These are phyloP conservation scores for Drosophila nigricruria DNA, from an alignment of 2,888 invertebrate species.

Conservation along the genomic window DNA sequence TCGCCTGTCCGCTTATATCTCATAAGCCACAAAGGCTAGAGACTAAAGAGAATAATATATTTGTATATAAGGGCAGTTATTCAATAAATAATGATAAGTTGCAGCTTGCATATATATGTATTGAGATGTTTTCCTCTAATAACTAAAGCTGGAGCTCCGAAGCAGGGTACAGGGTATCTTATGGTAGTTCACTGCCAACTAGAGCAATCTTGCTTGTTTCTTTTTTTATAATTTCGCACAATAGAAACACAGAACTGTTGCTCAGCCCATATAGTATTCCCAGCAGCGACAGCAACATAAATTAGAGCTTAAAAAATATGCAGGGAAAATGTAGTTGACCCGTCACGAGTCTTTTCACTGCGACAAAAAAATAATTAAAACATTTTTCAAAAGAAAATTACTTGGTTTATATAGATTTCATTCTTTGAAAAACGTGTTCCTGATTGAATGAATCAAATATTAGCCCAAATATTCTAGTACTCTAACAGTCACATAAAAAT, in stretches of 20 bases:
- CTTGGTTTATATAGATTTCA: not conserved
- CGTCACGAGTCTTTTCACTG: not conserved
- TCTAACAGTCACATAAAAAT: constrained; percentile 14
- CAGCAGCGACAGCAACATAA: constrained; percentile 65
- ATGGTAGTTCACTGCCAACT: not conserved
- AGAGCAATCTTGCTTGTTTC: constrained; percentile 12
- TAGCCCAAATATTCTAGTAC: not conserved
- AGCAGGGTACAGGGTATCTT: not conserved
- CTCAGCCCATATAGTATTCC: constrained; percentile 38
- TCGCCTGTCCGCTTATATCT: too few relatives aligned
- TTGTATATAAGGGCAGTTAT: too few relatives aligned
- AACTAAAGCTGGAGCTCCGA: too few relatives aligned
- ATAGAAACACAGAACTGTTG: constrained; percentile 18
- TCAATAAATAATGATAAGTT: not conserved
- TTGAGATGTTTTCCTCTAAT: not conserved
- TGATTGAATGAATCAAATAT: not conserved
- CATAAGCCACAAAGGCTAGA: too few relatives aligned
- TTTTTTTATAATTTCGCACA: constrained; percentile 58
- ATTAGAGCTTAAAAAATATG: constrained; percentile 57
- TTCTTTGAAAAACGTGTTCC: not conserved
- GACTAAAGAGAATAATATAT: too few relatives aligned
- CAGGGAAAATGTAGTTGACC: constrained; percentile 22
- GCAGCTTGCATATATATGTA: not conserved
- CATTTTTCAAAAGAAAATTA: not conserved
- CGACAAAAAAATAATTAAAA: not conserved